Base-by-base conservation (phyloP, 1,140 invertebrate genomes). In the Trichoplusia ni region DNA sequence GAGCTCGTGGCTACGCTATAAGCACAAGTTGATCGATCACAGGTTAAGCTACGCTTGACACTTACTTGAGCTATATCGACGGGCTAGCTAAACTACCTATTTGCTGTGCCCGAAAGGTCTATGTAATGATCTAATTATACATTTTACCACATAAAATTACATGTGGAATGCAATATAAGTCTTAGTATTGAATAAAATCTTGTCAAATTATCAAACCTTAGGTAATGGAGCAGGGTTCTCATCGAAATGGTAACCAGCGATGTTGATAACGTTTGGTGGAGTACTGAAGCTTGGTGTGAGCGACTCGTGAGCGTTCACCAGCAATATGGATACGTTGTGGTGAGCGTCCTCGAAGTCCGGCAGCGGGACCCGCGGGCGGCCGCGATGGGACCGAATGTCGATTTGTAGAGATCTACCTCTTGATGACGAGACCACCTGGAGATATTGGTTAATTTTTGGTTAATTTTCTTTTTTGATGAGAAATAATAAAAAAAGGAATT, bases 221-320 rank as follows among this genome's bases (percentile, higher is more conserved):
- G 83, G 84, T n/a, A 86, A 37, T 0, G 78, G 63, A 4, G 35
- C 90, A 70, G 68, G 89, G 11, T 56, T 72, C 44, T 77, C 73
- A 74, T 81, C 38, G 23, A 93, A 84, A 64, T 93, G 90, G 64
- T 93, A 81, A 23, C 92, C 91, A 53, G 84, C 93, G 8, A 92
- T 90, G 58, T 91, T 91, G 1, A 90, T 84, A 47, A 91, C 91
- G 72, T 87, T 93, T 0, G 93, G 93, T 4, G 92, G 75, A 11
- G 88, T 67, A 0, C 91, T 91, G 40, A 89, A 77, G 0, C 91
- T 76, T 31, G 86, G 82, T 7, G 90, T 84, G 0, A 92, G 69
- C 0, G 85, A 86, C 0, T 91, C 84, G 60, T 94, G 92, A 1
- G 92, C 91, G 68, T 93, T 93, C 0, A 92, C 61, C 0, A 95